Conservation (phyloP, 2,888 invertebrate genomes). For the Hartigia nigra region DNA sequence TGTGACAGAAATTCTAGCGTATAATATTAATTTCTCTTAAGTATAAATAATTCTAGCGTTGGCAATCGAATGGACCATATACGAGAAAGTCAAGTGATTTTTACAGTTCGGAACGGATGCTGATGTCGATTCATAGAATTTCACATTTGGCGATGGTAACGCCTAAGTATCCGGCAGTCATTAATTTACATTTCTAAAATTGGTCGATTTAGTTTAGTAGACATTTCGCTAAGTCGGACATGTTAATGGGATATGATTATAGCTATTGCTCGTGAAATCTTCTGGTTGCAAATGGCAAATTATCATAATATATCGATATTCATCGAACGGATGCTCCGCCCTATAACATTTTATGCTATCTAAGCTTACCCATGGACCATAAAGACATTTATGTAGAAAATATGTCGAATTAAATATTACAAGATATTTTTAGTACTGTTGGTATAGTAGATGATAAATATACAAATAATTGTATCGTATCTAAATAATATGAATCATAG, state of each 20-base stretch:
- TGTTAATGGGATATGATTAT: neutral
- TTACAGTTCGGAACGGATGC: neutral
- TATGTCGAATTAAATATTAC: neutral
- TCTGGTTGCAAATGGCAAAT: neutral
- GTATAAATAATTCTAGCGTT: neutral
- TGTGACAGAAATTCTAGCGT: neutral
- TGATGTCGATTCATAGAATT: neutral
- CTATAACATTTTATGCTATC: neutral
- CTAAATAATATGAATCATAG: neutral
- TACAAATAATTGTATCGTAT: neutral
- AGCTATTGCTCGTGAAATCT: neutral
- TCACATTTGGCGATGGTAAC: neutral
- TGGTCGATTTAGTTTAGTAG: neutral
- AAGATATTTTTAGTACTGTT: neutral
- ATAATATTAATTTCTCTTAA: neutral
- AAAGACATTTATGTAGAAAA: neutral
- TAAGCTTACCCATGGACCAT: neutral
- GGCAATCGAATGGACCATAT: neutral
- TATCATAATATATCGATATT: neutral
- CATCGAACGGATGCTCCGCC: neutral
- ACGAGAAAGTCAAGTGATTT: neutral
- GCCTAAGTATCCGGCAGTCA: neutral
- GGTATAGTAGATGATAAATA: neutral
- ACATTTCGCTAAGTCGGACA: neutral
- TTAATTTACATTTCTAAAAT: neutral